Conservation (phyloP, 2,888 invertebrate species). For the Gisinianus flammeolus region DNA sequence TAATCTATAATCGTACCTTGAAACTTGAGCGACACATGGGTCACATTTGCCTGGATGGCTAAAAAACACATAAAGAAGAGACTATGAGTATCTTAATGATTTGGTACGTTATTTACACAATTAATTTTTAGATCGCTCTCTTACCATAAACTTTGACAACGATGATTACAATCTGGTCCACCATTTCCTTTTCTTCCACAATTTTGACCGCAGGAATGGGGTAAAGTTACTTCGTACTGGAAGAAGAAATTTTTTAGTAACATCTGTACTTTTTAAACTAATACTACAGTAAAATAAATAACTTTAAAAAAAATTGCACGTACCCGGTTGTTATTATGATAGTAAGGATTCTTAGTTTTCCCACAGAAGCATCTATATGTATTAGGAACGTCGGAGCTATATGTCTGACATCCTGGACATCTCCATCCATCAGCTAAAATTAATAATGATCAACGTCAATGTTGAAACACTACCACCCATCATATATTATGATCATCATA, state of each 20-base stretch:
- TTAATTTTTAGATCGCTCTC: background rate
- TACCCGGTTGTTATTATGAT: slow-evolving; percentile 69
- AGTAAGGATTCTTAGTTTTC: slow-evolving; percentile 72
- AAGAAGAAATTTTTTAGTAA: too few species aligned
- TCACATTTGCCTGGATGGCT: slow-evolving; percentile 26
- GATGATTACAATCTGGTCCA: slow-evolving; percentile 63
- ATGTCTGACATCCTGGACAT: slow-evolving; percentile 94
- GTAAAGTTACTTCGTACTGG: slow-evolving; percentile 67
- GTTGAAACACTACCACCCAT: too few species aligned
- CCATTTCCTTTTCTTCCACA: slow-evolving; percentile 72
- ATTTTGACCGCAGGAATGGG: slow-evolving; percentile 90
- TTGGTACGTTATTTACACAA: background rate
- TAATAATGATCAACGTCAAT: slow-evolving; percentile 2
- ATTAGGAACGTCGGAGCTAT: slow-evolving; percentile 73
- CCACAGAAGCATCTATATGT: slow-evolving; percentile 93
- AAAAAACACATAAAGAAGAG: background rate
- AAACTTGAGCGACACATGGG: slow-evolving; percentile 30
- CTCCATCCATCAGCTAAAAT: slow-evolving; percentile 76
- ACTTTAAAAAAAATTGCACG: too few species aligned
- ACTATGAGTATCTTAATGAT: background rate
- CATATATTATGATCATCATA: too few species aligned
- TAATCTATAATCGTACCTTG: slow-evolving; percentile 22
- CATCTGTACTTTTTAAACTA: too few species aligned
- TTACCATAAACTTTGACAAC: slow-evolving; percentile 80
- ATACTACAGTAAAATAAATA: too few species aligned